Conservation (phyloP, 2,797 vertebrate genomes). For the Carapus acus region DNA sequence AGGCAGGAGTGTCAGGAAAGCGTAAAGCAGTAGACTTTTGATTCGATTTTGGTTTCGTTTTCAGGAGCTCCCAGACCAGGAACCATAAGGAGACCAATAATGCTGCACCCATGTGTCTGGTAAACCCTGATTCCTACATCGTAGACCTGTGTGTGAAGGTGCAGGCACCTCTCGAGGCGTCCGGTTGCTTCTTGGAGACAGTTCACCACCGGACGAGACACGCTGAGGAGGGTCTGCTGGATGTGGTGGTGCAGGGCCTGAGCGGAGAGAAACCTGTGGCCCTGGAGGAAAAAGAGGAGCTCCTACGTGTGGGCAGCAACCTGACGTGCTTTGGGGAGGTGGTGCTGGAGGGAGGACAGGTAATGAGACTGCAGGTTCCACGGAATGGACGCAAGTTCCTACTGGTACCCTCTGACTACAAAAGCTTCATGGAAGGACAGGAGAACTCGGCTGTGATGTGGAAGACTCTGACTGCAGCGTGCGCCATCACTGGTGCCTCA, state of each 20-base stretch:
- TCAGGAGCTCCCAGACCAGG: constrained; percentile 55
- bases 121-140: constrained; percentile 51
- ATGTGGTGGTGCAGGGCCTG: constrained; percentile 49
- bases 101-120: constrained; percentile 66
- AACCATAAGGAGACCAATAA: constrained; percentile 66
- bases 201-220: constrained; percentile 49
- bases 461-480: constrained; percentile 54
- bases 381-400: constrained; percentile 60
- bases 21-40: too few relatives aligned
- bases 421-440: constrained; percentile 65
- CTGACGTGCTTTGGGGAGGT: constrained; percentile 73
- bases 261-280: constrained; percentile 58
- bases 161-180: constrained; percentile 62
- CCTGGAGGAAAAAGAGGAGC: constrained; percentile 62
- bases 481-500: constrained; percentile 56
- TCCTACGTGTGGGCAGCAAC: constrained; percentile 64
- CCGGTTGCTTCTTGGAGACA: constrained; percentile 57
- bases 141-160: constrained; percentile 58
- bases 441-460: constrained; percentile 64
- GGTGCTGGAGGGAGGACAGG: constrained; percentile 62
- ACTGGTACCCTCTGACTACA: constrained; percentile 59
- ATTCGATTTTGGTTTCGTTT: constrained; percentile 1
- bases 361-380: constrained; percentile 66
- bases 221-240: constrained; percentile 51
- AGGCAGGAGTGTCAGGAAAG: too few relatives aligned